These are phyloP conservation scores for Koerneria pararmatus DNA, from an alignment of 2,888 invertebrate species.

Conservation along the genomic window DNA sequence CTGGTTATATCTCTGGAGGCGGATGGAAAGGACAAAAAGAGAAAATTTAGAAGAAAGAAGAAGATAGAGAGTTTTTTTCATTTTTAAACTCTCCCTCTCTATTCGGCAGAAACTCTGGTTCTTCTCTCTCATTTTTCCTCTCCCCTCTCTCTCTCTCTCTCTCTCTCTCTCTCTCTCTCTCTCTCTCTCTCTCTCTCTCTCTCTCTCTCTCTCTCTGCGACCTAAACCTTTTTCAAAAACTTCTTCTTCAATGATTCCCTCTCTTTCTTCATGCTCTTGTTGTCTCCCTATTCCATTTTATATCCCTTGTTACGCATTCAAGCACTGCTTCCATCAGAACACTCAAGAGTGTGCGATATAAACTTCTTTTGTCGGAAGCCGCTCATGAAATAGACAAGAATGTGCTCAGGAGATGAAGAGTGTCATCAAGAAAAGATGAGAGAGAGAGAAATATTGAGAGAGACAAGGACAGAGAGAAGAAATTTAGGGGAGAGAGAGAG, in stretches of 20 bases:
- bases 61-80: too few species aligned
- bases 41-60: too few species aligned
- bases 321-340: constrained; percentile 5
- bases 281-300: constrained; percentile 7
- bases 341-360: too few species aligned
- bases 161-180: constrained; percentile 6
- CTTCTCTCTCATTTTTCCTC: background rate
- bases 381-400: constrained; percentile 13
- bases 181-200: constrained; percentile 9
- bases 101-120: too few species aligned
- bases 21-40: too few species aligned
- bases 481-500: constrained; percentile 19
- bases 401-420: constrained; percentile 16
- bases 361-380: too few species aligned
- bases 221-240: background rate
- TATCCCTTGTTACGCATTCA: constrained; percentile 3
- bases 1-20: too few species aligned
- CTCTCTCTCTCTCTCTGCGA: background rate
- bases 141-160: background rate
- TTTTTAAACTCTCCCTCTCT: background rate
- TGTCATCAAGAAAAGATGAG: constrained; percentile 9
- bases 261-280: background rate
- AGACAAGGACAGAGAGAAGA: constrained; percentile 13
- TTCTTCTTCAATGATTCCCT: constrained; percentile 7
- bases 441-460: constrained; percentile 20